Base-by-base conservation (phyloP, 2,888 invertebrate species). In the Tenthredo amoena region DNA sequence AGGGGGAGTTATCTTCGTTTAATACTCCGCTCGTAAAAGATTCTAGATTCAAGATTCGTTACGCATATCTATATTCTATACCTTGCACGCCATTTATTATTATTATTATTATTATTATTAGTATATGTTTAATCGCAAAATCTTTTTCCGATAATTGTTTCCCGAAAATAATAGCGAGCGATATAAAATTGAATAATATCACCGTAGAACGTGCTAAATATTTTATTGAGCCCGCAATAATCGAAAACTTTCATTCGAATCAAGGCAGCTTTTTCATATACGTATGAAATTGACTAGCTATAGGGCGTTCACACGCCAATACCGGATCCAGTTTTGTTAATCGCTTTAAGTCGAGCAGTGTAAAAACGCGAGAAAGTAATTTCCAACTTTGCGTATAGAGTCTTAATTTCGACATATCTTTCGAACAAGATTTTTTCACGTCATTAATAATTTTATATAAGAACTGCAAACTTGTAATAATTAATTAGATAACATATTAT, bases 21-120 rank as follows among this genome's bases (percentile, higher is more conserved):
- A 62, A 62, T 26, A 55, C n/a, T 55, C n/a, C 55, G 55, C 55
- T 55, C 55, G n/a, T 55, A n/a, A 55, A 55, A 55, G 55, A 55
- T 55, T 55, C n/a, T 55, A 55, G 55, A 55, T n/a, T 55, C 55
- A 55, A 55, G 55, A 55, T 55, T 55, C n/a, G n/a, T 6, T n/a
- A 7, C 7, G 12, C 62, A 21, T 26, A 62, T 62, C 62, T 26
- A 26, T 62, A 62, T 62, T 62, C 12, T 26, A 12, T 26, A 62
- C 62, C 3, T 62, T 62, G 26, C 26, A 26, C 12, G 9, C 26
- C 26, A 26, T 0, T 62, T 62, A 62, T 26, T 21, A 50, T 18
- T 47, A 47, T 47, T 4, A 47, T 47, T 4, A 47, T 47, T 1
- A 18, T 47, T 18, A n/a, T 4, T 18, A 50, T 43, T 10, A 18